A percentile compares a stretch with the other conserved stretches of the same genome.
Conservation (phyloP, 1,140 invertebrate species). For the Steinernema feltiae region DNA sequence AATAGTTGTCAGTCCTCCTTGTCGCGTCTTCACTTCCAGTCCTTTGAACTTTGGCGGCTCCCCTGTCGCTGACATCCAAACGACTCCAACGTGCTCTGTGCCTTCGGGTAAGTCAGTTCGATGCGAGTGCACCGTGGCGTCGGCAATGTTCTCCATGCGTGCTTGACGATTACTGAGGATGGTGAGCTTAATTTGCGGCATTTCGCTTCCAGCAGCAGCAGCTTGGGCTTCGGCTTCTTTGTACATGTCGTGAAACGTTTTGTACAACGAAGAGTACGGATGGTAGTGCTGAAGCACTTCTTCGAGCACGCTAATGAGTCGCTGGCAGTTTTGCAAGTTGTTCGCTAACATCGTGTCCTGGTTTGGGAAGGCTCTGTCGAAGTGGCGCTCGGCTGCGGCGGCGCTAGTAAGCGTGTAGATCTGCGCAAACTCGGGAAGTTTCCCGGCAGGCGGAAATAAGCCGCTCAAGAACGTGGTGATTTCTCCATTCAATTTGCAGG, state of each 20-base stretch:
- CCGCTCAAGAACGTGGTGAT: neutral
- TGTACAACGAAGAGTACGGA: neutral
- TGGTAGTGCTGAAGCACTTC: neutral
- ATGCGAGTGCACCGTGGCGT: neutral
- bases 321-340: neutral
- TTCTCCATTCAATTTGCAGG: neutral
- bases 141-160: neutral
- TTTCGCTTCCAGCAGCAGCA: neutral
- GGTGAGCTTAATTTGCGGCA: neutral
- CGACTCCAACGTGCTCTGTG: neutral
- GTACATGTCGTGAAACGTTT: neutral
- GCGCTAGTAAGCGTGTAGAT: neutral
- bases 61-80: neutral
- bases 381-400: neutral
- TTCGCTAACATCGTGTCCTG: neutral
- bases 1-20: neutral
- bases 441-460: neutral
- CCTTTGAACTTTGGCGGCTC: neutral
- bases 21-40: neutral
- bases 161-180: neutral
- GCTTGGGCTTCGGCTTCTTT: neutral
- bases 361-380: neutral
- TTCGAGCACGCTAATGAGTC: neutral
- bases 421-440: neutral
- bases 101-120: neutral